phyloP scores from a whole-genome alignment of 2,113 vertebrate species.

The Alethe diademata region DNA sequence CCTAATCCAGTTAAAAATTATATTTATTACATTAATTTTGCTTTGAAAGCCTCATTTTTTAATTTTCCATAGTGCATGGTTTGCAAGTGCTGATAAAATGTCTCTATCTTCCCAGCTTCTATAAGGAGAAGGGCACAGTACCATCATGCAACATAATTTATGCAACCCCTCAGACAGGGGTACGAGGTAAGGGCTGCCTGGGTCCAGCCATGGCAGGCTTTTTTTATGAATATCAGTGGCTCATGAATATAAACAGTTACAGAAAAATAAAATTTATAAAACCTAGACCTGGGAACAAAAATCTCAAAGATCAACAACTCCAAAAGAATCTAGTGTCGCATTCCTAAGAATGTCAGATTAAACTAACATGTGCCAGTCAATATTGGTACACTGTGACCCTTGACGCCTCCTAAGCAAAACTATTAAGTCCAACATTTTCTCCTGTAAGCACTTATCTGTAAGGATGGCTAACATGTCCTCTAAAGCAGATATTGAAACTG shows the following conservation, averaged over 20 bases:
- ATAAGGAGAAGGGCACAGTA: neutral
- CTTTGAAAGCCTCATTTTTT: neutral
- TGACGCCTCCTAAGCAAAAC: conserved; percentile 90
- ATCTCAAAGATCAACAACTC: conserved; percentile 77
- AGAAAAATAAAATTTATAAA: conserved; percentile 77
- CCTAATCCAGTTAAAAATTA: neutral
- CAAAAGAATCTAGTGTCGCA: conserved; percentile 76
- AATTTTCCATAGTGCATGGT: neutral
- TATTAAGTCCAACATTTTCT: conserved; percentile 96
- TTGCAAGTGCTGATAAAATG: neutral
- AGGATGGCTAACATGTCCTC: conserved; percentile 92
- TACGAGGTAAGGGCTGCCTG: conserved; percentile 37
- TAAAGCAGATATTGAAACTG: conserved; percentile 94
- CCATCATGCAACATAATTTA: conserved; percentile 35
- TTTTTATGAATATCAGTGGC: conserved; percentile 69
- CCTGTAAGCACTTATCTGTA: conserved; percentile 92
- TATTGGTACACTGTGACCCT: conserved; percentile 95
- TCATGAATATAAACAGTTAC: conserved; percentile 81
- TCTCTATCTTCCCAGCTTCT: neutral
- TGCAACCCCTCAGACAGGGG: neutral
- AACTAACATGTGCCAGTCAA: conserved; percentile 90
- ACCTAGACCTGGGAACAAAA: conserved; percentile 71
- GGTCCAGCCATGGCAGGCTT: conserved; percentile 53
- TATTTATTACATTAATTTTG: neutral
- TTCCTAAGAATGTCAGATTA: conserved; percentile 89